Evolutionary conservation across 53 echinoderm and acorn worm species (phyloP), one percentile per base, ranked within the genome.

Genomic region (Crossaster papposus): DNA sequence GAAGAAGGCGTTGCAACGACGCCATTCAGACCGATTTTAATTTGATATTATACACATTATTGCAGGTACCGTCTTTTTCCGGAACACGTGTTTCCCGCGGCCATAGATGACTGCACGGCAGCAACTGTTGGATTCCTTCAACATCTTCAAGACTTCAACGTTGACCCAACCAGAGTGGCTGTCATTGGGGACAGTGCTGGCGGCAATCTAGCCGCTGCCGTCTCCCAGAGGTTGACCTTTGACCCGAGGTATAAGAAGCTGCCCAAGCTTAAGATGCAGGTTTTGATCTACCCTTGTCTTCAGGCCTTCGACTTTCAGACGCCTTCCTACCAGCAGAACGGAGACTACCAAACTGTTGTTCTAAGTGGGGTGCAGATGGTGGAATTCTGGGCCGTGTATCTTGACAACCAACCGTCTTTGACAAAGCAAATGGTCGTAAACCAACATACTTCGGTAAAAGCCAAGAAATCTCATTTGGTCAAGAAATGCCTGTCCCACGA

Each of bases 181-280:
- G 79, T 98, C 34, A 90, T 90, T 38, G 99, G 99, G 1, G 96
- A 98, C 83, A 98, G 99, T 65, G 96, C 99, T 2, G 99, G 99
- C 4, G 99, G 96, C 1, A 93, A 94, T 62, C 85, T 98, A 13
- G 89, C 94, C 3, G 93, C 96, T 2, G 92, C 96, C 18, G 89
- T 98, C 31, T 64, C 92, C 10, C 94, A 94, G 83, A 80, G 91
- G 31, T 64, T 98, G 44, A 89, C 88, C 36, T 93, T 92, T 64
- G 94, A 96, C 54, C 77, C 91, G 0, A 20, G 88, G 75, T 74
- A 74, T 33, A 74, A 74, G 75, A 7, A 74, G 2, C 33, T 74
- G 22, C 75, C 75, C 0, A 74, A 74, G 75, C 75, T 74, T 24
- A 74, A 35, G 75, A 33, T 74, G 34, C 75, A 51, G 17, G 77